These are phyloP conservation scores for Harpalus rubripes DNA, from an alignment of 2,888 invertebrate genomes.

Conservation along the genomic window DNA sequence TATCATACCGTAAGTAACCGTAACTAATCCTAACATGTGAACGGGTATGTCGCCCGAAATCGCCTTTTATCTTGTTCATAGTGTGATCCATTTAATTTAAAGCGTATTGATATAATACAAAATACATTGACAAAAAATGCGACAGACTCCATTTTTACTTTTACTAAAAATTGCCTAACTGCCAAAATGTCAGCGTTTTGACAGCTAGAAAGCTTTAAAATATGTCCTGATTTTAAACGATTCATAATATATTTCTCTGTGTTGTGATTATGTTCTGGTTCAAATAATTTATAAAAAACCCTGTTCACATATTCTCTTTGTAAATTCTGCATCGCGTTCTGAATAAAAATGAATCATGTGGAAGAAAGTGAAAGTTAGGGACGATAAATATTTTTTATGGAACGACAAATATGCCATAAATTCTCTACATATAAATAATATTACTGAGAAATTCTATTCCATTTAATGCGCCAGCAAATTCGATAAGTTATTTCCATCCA, in stretches of 20 bases:
- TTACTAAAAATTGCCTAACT: too few species aligned
- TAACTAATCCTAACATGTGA: too few species aligned
- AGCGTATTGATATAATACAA: too few species aligned
- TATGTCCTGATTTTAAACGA: neutral
- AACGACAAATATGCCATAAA: conserved; percentile 1
- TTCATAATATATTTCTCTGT: neutral
- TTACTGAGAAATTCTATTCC: neutral
- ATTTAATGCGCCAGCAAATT: conserved; percentile 1
- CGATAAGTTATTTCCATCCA: conserved; percentile 12
- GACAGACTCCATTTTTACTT: too few species aligned
- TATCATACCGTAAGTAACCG: too few species aligned
- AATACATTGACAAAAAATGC: too few species aligned
- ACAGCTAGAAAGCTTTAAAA: too few species aligned
- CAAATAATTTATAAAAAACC: neutral
- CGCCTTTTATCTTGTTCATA: too few species aligned
- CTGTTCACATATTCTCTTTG: neutral
- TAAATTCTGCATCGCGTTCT: neutral
- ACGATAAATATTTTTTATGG: conserved; percentile 3
- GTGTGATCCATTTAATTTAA: too few species aligned
- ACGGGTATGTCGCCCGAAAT: too few species aligned
- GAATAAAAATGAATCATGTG: neutral
- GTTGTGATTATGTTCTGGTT: neutral
- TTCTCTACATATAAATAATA: conserved; percentile 11
- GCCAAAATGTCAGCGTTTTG: too few species aligned
- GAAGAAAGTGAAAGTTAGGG: neutral